Conservation (phyloP, 2,113 vertebrate species). For the Myrmophylax atrothorax region DNA sequence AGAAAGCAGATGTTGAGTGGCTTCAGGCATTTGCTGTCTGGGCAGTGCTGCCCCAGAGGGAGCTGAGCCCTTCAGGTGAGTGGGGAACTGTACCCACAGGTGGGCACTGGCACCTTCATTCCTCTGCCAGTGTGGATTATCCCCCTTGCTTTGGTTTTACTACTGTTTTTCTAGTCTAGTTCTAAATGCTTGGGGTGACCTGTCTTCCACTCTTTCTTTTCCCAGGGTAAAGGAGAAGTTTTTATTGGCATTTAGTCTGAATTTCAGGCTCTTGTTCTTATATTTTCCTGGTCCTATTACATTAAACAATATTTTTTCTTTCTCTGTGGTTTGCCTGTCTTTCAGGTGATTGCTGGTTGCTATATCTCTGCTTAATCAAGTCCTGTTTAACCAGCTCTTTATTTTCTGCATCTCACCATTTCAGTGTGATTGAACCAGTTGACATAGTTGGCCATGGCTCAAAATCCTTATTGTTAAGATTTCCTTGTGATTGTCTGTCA, state of each 20-base stretch:
- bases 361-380: constrained; percentile 15
- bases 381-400: constrained; percentile 10
- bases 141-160: not conserved
- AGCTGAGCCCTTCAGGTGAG: not conserved
- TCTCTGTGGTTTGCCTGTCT: not conserved
- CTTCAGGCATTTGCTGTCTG: not conserved
- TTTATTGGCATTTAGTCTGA: not conserved
- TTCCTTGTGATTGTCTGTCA: constrained; percentile 21
- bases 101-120: not conserved
- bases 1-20: constrained; percentile 22
- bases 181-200: not conserved
- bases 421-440: not conserved
- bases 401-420: constrained; percentile 16
- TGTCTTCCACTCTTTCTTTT: not conserved
- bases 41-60: not conserved
- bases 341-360: constrained; percentile 37
- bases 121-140: not conserved
- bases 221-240: not conserved
- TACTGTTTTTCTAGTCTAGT: not conserved
- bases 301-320: not conserved
- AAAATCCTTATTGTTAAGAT: constrained; percentile 26
- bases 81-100: not conserved
- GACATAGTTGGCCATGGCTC: not conserved
- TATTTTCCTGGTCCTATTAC: not conserved
- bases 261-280: not conserved